phyloP scores from a whole-genome alignment of 1,140 invertebrate species.

The Sycophaga agraensis region DNA sequence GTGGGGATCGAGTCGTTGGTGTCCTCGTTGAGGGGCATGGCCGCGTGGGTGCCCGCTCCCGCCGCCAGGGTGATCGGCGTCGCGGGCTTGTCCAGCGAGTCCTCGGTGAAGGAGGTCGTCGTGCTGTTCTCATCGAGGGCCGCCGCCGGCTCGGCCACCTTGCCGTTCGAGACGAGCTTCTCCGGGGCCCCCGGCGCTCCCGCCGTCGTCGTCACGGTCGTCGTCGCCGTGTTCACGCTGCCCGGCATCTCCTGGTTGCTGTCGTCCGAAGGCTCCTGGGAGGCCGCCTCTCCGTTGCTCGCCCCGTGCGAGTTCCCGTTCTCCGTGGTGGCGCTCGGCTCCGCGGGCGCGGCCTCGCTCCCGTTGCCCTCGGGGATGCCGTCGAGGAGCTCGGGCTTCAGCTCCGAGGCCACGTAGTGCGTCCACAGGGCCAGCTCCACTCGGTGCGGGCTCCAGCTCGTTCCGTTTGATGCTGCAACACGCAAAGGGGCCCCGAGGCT shows the following conservation, averaged over 20 bases:
- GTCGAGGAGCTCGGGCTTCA: conserved; percentile 80
- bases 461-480: conserved; percentile 60
- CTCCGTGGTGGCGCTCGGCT: conserved; percentile 57
- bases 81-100: conserved; percentile 65
- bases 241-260: conserved; percentile 57
- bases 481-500: too few relatives aligned
- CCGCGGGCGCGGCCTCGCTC: conserved; percentile 49
- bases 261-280: conserved; percentile 55
- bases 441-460: conserved; percentile 77
- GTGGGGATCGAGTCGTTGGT: conserved; percentile 52
- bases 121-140: conserved; percentile 60
- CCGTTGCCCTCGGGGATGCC: conserved; percentile 67
- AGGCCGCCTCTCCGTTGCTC: conserved; percentile 43
- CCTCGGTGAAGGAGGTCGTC: conserved; percentile 72
- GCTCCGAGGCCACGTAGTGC: conserved; percentile 80
- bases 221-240: conserved; percentile 30
- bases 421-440: conserved; percentile 90
- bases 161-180: conserved; percentile 21
- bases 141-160: conserved; percentile 40
- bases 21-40: conserved; percentile 45
- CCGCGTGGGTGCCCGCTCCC: neutral
- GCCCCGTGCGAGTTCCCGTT: conserved; percentile 58
- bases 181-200: conserved; percentile 26
- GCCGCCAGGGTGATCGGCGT: conserved; percentile 42
- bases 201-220: conserved; percentile 32